Percentiles rank a stretch among this genome's conserved stretches.
Evolutionary conservation across 2,113 vertebrate species (phyloP).

Genomic region (Theristicus caerulescens): DNA sequence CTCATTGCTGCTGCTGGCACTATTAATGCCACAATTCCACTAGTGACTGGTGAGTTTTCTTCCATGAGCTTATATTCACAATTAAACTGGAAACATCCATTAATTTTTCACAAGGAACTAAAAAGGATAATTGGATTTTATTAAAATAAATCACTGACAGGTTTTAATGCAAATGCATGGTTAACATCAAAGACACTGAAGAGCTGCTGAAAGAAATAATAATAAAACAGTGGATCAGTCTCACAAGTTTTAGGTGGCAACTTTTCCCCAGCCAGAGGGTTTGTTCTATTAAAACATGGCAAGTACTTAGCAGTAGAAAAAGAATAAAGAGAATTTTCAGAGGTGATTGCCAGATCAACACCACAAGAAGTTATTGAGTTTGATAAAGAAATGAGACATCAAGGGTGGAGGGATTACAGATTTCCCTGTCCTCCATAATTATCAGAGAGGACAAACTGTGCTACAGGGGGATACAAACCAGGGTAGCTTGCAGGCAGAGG

Average conservation of each 20-base stretch:
- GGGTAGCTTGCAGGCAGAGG: neutral
- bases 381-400: slow-evolving; percentile 22
- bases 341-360: slow-evolving; percentile 4
- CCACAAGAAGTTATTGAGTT: neutral
- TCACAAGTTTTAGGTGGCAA: slow-evolving; percentile 10
- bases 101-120: slow-evolving; percentile 9
- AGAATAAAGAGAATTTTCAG: slow-evolving; percentile 63
- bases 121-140: slow-evolving; percentile 18
- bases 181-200: slow-evolving; percentile 36
- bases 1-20: neutral
- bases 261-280: slow-evolving; percentile 14
- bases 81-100: neutral
- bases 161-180: slow-evolving; percentile 26
- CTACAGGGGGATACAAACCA: neutral
- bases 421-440: neutral
- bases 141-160: slow-evolving; percentile 26
- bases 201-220: slow-evolving; percentile 35
- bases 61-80: neutral
- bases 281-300: slow-evolving; percentile 23
- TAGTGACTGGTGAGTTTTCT: neutral
- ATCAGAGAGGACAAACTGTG: neutral
- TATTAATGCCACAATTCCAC: neutral
- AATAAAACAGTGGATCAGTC: neutral
- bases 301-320: slow-evolving; percentile 9
- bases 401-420: neutral